Conservation (phyloP, 2,113 vertebrate species). For the Eidolon helvum region DNA sequence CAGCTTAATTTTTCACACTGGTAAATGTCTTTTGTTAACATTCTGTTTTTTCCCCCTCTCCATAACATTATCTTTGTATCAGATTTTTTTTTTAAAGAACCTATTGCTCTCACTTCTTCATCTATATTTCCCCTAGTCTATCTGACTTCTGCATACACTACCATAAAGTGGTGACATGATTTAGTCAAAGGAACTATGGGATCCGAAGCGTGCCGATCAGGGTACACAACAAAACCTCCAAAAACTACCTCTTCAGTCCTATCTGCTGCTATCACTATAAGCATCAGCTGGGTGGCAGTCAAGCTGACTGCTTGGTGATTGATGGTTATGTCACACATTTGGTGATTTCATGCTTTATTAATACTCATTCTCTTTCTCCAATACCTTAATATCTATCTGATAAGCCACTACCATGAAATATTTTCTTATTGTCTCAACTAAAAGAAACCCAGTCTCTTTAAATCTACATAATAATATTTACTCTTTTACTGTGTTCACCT, state of each 20-base stretch:
- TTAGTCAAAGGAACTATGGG: not conserved
- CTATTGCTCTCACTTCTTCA: not conserved
- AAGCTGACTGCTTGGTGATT: not conserved
- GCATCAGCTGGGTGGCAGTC: no score
- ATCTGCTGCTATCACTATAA: not conserved
- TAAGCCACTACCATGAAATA: not conserved
- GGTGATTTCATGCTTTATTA: not conserved
- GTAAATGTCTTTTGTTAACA: not conserved
- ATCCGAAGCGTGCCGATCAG: not conserved
- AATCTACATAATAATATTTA: not conserved
- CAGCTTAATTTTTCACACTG: not conserved
- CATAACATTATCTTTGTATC: not conserved
- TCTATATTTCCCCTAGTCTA: not conserved
- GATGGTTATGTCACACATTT: not conserved
- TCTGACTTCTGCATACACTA: not conserved
- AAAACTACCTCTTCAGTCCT: not conserved
- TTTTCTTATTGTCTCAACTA: not conserved
- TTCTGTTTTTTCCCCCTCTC: fast-evolving
- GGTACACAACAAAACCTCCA: not conserved
- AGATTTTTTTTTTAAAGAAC: not conserved
- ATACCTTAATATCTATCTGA: not conserved
- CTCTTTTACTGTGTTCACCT: not conserved
- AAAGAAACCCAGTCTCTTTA: not conserved
- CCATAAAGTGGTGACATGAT: not conserved
- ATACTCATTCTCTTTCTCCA: not conserved